phyloP scores from a whole-genome alignment of 2,888 invertebrate genomes.

The Drosophila longiperda region DNA sequence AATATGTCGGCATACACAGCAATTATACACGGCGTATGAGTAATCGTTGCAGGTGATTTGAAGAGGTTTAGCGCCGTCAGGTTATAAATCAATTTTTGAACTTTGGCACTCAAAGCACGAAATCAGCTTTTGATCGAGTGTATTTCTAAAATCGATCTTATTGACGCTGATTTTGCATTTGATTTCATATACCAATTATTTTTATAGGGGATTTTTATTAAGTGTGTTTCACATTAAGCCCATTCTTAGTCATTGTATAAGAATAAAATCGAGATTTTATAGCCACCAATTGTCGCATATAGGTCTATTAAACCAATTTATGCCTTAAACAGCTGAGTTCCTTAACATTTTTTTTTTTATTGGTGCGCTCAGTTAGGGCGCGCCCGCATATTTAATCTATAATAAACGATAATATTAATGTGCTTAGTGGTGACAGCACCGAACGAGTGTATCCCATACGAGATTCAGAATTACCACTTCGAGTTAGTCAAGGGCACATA shows the following conservation, averaged over 20 bases:
- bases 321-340: conserved; percentile 68
- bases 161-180: neutral
- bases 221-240: neutral
- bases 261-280: conserved; percentile 32
- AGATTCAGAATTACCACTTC: neutral
- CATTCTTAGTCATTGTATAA: neutral
- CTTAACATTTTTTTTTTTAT: conserved; percentile 68
- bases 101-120: neutral
- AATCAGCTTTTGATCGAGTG: neutral
- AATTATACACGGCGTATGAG: conserved; percentile 45
- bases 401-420: conserved; percentile 71
- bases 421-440: conserved; percentile 52
- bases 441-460: neutral
- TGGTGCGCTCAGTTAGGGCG: conserved; percentile 21
- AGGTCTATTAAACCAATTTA: conserved; percentile 71
- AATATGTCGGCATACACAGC: conserved; percentile 33
- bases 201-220: neutral
- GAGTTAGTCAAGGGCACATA: conserved; percentile 34
- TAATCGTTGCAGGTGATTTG: conserved; percentile 37
- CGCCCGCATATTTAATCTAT: conserved; percentile 53
- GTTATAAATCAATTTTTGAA: neutral
- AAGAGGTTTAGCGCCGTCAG: conserved; percentile 3
- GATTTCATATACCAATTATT: neutral
- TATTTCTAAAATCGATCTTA: neutral
- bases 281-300: conserved; percentile 36